Conservation (phyloP, 1,140 invertebrate genomes). For the Kradibia gibbosae region DNA sequence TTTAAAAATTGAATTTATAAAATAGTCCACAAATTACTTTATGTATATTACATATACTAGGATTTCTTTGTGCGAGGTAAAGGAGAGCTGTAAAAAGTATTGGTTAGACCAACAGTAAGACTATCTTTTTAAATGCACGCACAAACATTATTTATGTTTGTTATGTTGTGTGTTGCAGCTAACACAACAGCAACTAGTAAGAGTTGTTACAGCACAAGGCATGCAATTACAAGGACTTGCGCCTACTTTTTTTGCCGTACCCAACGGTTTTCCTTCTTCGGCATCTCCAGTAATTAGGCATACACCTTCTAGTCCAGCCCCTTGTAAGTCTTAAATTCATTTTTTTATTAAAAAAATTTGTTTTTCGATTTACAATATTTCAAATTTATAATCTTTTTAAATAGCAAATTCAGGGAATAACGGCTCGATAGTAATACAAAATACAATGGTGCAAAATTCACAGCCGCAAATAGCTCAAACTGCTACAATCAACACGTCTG, state of each 20-base stretch:
- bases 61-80: not conserved
- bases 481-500: constrained; percentile 58
- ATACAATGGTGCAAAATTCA: constrained; percentile 70
- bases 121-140: constrained; percentile 36
- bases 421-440: constrained; percentile 70
- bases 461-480: constrained; percentile 67
- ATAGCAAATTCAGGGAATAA: constrained; percentile 65
- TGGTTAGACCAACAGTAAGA: not conserved
- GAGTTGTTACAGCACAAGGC: constrained; percentile 71
- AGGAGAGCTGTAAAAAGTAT: constrained; percentile 11
- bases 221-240: constrained; percentile 69
- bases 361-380: not conserved
- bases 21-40: constrained; percentile 23
- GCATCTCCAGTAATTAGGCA: constrained; percentile 70
- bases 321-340: constrained; percentile 59
- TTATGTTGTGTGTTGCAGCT: constrained; percentile 60
- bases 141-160: constrained; percentile 8
- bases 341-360: not conserved
- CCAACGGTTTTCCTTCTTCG: constrained; percentile 69
- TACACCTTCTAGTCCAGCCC: constrained; percentile 70
- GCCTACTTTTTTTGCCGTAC: constrained; percentile 71
- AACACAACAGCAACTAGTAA: constrained; percentile 70
- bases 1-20: constrained; percentile 42
- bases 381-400: constrained; percentile 37
- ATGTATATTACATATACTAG: constrained; percentile 18